Conservation (phyloP, 2,797 vertebrate genomes). For the Apogon hyalosoma region DNA sequence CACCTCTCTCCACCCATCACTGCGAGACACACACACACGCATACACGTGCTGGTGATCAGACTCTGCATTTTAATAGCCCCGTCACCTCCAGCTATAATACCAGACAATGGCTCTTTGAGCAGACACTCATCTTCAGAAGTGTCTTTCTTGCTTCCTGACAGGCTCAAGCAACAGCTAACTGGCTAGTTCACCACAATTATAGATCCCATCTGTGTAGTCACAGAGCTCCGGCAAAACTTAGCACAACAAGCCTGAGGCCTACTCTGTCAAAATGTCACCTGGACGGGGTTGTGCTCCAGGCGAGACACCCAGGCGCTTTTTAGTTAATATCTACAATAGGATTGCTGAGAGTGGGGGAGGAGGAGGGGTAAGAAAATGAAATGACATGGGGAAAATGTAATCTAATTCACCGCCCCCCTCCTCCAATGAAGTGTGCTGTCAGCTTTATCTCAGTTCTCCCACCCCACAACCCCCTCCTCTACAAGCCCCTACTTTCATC, state of each 20-base stretch:
- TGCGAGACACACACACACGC: conserved; percentile 30
- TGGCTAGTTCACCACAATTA: conserved; percentile 73
- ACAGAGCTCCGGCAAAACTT: conserved; percentile 45
- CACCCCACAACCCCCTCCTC: conserved; percentile 25
- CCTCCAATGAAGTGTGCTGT: conserved; percentile 74
- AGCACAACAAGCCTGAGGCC: conserved; percentile 70
- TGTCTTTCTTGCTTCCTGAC: conserved; percentile 69
- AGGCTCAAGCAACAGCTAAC: conserved; percentile 70
- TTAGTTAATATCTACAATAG: conserved; percentile 71
- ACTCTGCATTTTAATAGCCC: conserved; percentile 76
- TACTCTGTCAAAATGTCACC: conserved; percentile 78
- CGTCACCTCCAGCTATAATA: conserved; percentile 80
- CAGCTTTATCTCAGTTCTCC: conserved; percentile 70
- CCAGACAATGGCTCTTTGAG: conserved; percentile 76
- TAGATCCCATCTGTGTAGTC: conserved; percentile 76
- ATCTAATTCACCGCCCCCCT: conserved; percentile 65
- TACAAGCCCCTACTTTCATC: conserved; percentile 38
- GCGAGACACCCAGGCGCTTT: conserved; percentile 64
- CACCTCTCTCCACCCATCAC: conserved; percentile 65
- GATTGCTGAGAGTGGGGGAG: conserved; percentile 33
- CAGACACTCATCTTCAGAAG: conserved; percentile 74
- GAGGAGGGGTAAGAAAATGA: conserved; percentile 41
- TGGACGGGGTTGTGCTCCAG: conserved; percentile 64
- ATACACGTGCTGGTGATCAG: conserved; percentile 41
- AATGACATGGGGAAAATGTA: conserved; percentile 73